Base-by-base conservation (phyloP, 2,888 invertebrate genomes). In the Gibbula magus region DNA sequence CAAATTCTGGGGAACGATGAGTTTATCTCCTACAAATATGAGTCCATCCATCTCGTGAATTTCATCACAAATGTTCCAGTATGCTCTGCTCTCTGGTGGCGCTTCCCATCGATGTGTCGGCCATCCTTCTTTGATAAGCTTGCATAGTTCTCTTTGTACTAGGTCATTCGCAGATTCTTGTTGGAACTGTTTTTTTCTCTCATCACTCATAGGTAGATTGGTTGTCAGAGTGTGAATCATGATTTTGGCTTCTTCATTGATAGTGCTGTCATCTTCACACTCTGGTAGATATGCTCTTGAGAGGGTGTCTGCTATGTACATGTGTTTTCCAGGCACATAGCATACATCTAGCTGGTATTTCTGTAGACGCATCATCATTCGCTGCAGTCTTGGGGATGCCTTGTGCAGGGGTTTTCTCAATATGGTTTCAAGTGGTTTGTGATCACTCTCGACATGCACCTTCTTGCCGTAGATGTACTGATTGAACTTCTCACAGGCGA, bases 401-500 rank as follows among this genome's bases (percentile, higher is more conserved):
- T n/a, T n/a, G n/a, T n/a, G n/a, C n/a, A n/a, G n/a, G n/a, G n/a
- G n/a, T n/a, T n/a, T n/a, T n/a, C n/a, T n/a, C n/a, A n/a, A n/a
- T n/a, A n/a, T n/a, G n/a, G n/a, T n/a, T n/a, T n/a, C n/a, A n/a
- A n/a, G n/a, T n/a, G n/a, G n/a, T n/a, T n/a, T n/a, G n/a, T n/a
- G n/a, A n/a, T n/a, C n/a, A n/a, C n/a, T n/a, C n/a, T n/a, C n/a
- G n/a, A n/a, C n/a, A n/a, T n/a, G n/a, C n/a, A n/a, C n/a, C n/a
- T n/a, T n/a, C n/a, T n/a, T n/a, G n/a, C n/a, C n/a, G n/a, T n/a
- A n/a, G n/a, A n/a, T n/a, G n/a, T n/a, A n/a, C n/a, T n/a, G n/a
- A n/a, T n/a, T n/a, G n/a, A 82, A 82, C n/a, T 74, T n/a, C 73
- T 67, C 77, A 66, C 82, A 76, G 54, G 74, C 81, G 79, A 79